Percentiles rank a stretch among this genome's conserved stretches.
Conservation (phyloP, 2,888 invertebrate species). For the Parnassius orleans region DNA sequence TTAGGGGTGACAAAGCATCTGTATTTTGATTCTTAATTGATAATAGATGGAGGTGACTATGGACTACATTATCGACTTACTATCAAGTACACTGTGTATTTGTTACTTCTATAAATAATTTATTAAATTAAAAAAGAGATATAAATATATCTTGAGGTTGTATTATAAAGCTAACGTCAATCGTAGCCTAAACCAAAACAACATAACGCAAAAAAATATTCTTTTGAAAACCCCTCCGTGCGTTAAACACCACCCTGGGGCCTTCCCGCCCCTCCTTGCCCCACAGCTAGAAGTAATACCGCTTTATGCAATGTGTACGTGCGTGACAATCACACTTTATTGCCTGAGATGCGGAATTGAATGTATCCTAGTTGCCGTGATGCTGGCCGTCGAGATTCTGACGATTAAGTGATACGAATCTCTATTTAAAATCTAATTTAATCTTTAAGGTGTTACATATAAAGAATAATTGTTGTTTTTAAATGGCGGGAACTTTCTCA, state of each 20-base stretch:
- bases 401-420: slow-evolving; percentile 19
- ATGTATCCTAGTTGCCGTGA: slow-evolving; percentile 48
- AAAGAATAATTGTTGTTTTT: too few species aligned
- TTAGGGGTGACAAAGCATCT: too few species aligned
- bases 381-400: slow-evolving; percentile 17
- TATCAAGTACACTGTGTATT: too few species aligned
- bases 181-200: slow-evolving; percentile 33
- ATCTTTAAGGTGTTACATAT: not conserved
- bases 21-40: too few species aligned
- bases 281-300: slow-evolving; percentile 27
- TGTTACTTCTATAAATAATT: too few species aligned
- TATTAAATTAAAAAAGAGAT: too few species aligned
- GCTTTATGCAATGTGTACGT: slow-evolving; percentile 72
- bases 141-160: not conserved
- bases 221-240: slow-evolving; percentile 63
- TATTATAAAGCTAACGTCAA: slow-evolving; percentile 21
- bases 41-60: too few species aligned
- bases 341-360: slow-evolving; percentile 65
- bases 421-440: slow-evolving; percentile 16
- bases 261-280: slow-evolving; percentile 29
- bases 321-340: slow-evolving; percentile 78
- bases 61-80: too few species aligned
- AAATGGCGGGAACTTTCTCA: too few species aligned
- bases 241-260: slow-evolving; percentile 52
- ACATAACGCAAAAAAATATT: slow-evolving; percentile 48